phyloP scores from a whole-genome alignment of 2,888 invertebrate species.

The Eupithecia vulgata region DNA sequence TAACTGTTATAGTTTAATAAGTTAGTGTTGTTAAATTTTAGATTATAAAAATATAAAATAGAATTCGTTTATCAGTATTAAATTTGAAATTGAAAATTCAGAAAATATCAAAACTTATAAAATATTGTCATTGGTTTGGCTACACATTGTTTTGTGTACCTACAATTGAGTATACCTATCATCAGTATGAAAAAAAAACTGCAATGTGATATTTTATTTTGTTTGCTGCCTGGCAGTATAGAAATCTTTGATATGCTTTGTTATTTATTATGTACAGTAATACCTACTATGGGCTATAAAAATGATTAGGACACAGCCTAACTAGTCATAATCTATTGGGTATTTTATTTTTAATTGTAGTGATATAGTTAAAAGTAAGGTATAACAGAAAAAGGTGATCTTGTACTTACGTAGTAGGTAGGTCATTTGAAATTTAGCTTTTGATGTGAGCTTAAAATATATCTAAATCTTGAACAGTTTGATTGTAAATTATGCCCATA shows the following conservation, averaged over 20 bases:
- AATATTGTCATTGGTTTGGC: neutral
- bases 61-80: neutral
- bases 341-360: constrained; percentile 15
- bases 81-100: neutral
- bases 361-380: constrained; percentile 4
- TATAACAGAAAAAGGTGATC: constrained; percentile 24
- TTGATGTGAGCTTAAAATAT: constrained; percentile 26
- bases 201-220: constrained; percentile 40
- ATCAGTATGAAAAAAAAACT: constrained; percentile 19
- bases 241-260: neutral
- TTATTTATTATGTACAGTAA: constrained; percentile 6
- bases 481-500: neutral
- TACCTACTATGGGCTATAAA: constrained; percentile 9
- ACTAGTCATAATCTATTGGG: constrained; percentile 20
- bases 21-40: neutral
- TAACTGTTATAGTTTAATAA: neutral
- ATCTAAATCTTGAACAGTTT: constrained; percentile 2
- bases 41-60: neutral
- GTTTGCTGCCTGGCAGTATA: constrained; percentile 41
- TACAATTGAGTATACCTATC: neutral
- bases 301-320: constrained; percentile 18
- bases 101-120: neutral
- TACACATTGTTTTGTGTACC: neutral
- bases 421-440: constrained; percentile 7
- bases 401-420: constrained; percentile 32